Conservation (phyloP, 2,888 invertebrate species). For the Lobophora halterata region DNA sequence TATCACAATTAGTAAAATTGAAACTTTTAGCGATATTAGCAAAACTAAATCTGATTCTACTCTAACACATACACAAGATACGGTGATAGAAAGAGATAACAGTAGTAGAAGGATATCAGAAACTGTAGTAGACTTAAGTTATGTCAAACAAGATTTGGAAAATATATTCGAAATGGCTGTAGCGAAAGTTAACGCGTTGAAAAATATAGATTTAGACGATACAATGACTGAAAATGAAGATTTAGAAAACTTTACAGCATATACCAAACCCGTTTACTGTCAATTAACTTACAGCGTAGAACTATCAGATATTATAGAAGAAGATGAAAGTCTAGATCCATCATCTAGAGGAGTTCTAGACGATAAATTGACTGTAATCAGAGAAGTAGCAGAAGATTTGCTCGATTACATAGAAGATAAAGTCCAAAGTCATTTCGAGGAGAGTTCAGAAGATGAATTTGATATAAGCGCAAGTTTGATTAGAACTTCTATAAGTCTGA, state of each 20-base stretch:
- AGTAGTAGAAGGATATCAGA: conserved; percentile 63
- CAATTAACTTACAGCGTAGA: conserved; percentile 64
- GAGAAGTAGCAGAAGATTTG: conserved; percentile 56
- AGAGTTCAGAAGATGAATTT: conserved; percentile 59
- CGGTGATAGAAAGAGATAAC: conserved; percentile 59
- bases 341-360: conserved; percentile 58
- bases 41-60: conserved; percentile 76
- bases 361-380: conserved; percentile 48
- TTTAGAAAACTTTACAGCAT: conserved; percentile 62
- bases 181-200: conserved; percentile 47
- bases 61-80: conserved; percentile 69
- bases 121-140: conserved; percentile 65
- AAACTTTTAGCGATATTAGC: conserved; percentile 69
- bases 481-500: conserved; percentile 64
- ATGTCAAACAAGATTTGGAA: conserved; percentile 66
- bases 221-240: conserved; percentile 72
- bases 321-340: conserved; percentile 57
- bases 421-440: conserved; percentile 51
- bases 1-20: conserved; percentile 67
- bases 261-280: conserved; percentile 61
- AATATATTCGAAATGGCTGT: conserved; percentile 63
- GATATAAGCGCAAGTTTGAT: conserved; percentile 56
- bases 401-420: conserved; percentile 60
- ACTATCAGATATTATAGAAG: conserved; percentile 70
- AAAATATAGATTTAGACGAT: conserved; percentile 48